Evolutionary conservation across 1,140 invertebrate species (phyloP).

Genomic region (Drosophila melanogaster): Release_6_plus_ISO1_MT NC_004354.4:7690501-7691000

Average conservation of each 20-base stretch:
- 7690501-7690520: constrained; percentile 25
- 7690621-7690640: constrained; percentile 11
- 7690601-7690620: neutral
- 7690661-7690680: constrained; percentile 42
- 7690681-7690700: constrained; percentile 61
- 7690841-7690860: constrained; percentile 45
- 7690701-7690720: neutral
- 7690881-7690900: neutral
- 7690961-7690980: constrained; percentile 11
- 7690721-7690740: neutral
- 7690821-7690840: constrained; percentile 59
- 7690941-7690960: neutral
- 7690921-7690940: constrained; percentile 5
- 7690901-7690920: neutral
- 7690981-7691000: constrained; percentile 72
- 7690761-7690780: constrained; percentile 26
- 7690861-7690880: constrained; percentile 10
- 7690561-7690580: constrained; percentile 25
- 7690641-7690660: constrained; percentile 8
- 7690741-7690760: constrained; percentile 55
- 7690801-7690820: constrained; percentile 60
- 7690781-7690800: constrained; percentile 32
- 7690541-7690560: constrained; percentile 24
- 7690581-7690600: constrained; percentile 15
- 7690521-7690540: constrained; percentile 35